phyloP scores from a whole-genome alignment of 1,140 invertebrate species.

The Heliothis virescens region DNA sequence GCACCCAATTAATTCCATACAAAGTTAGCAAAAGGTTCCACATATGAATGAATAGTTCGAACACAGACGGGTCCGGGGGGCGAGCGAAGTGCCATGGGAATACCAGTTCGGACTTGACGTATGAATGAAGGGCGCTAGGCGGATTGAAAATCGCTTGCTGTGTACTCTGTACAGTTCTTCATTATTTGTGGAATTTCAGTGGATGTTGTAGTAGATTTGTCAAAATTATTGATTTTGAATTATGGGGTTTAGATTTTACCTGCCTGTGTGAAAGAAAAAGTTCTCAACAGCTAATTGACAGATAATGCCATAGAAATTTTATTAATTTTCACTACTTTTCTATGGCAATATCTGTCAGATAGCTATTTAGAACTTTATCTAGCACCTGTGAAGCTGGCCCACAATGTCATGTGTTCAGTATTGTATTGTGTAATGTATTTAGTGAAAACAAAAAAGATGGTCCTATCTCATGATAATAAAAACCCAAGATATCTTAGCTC shows the following conservation, averaged over 20 bases:
- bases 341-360: too few species aligned
- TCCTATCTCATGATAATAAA: too few species aligned
- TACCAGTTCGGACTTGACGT: slow-evolving; percentile 7
- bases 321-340: too few species aligned
- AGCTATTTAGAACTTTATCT: too few species aligned
- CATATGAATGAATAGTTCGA: background rate
- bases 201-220: background rate
- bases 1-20: background rate
- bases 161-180: slow-evolving; percentile 22
- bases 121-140: slow-evolving; percentile 23
- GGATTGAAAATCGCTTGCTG: slow-evolving; percentile 35
- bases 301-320: too few species aligned
- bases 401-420: too few species aligned
- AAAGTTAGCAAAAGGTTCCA: background rate
- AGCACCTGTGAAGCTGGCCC: too few species aligned
- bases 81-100: slow-evolving; percentile 9
- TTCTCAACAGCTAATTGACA: too few species aligned
- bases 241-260: too few species aligned
- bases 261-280: background rate
- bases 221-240: background rate
- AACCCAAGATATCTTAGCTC: too few species aligned
- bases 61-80: background rate
- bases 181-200: slow-evolving; percentile 17
- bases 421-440: too few species aligned
- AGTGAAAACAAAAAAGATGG: too few species aligned